Base-by-base conservation (phyloP, 2,888 invertebrate species). In the Camponotus fellah region DNA sequence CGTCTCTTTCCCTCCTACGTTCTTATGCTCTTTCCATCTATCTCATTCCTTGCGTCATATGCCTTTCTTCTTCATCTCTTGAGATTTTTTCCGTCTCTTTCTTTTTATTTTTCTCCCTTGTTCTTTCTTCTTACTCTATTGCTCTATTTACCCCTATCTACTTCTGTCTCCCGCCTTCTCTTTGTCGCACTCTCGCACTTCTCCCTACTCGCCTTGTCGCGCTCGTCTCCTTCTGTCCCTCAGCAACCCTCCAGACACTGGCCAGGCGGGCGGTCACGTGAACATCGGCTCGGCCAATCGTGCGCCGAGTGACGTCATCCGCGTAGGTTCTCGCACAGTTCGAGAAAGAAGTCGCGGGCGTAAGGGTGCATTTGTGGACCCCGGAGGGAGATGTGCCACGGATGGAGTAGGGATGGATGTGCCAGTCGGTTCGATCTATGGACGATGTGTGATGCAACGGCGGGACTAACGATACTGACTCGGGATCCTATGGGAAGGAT, bases 201-300 rank as follows among this genome's bases (percentile, higher is more conserved):
- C 82, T 82, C 86, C 58, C 80, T 87, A 84, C 83, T 71, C 82
- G 79, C 80, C 88, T 83, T 84, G 82, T 85, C 86, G 79, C 74
- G 71, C 64, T 46, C 77, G 37, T 66, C 83, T 81, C 84, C 58
- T 68, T 86, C 58, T 68, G 58, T 69, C 72, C 46, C 64, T 58
- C 76, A 60, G 84, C 79, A 90, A 87, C 85, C 91, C 88, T 83
- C 82, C 86, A 83, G 86, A 86, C 84, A 68, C 83, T 85, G 85
- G 91, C 82, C 83, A 85, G 83, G 86, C 86, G 84, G 82, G 82
- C 82, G 86, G 91, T 92, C 94, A 94, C 94, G 94, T 94, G 94
- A 94, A 89, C 83, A 79, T 83, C 34, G 82, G 85, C 86, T 89
- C 92, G 87, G 87, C 94, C 94, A 94, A 94, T 93, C 90, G 88